phyloP scores from a whole-genome alignment of 2,888 invertebrate species.

The Ischnura elegans region DNA sequence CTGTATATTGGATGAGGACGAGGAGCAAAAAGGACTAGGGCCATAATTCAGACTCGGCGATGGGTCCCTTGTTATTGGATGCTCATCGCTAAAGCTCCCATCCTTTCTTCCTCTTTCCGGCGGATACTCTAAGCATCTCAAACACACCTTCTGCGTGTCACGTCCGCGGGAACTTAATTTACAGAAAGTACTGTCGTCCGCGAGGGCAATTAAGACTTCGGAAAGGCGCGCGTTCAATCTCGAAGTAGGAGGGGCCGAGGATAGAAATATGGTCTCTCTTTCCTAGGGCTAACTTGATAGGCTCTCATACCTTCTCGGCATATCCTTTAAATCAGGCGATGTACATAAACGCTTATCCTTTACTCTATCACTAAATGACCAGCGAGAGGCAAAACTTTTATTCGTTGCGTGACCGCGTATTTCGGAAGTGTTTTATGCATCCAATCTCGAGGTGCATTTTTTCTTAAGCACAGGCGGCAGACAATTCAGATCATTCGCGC shows the following conservation, averaged over 20 bases:
- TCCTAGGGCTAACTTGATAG: conserved; percentile 51
- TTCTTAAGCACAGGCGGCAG: background rate
- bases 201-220: conserved; percentile 53
- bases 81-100: background rate
- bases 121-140: background rate
- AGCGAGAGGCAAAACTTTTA: conserved; percentile 3
- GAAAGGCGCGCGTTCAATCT: conserved; percentile 14
- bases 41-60: conserved; percentile 21
- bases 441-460: background rate
- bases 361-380: conserved; percentile 23
- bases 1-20: background rate
- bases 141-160: background rate
- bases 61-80: background rate
- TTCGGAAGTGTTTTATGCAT: conserved; percentile 11
- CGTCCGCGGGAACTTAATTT: conserved; percentile 45
- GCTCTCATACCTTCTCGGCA: background rate
- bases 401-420: conserved; percentile 30
- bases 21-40: conserved; percentile 20
- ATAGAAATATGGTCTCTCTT: conserved; percentile 50
- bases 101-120: background rate
- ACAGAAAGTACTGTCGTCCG: conserved; percentile 34
- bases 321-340: conserved; percentile 23
- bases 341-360: conserved; percentile 39
- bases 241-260: background rate
- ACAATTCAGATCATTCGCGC: background rate